Conservation (phyloP, 2,888 invertebrate species). For the Chymomyza fuscimana region DNA sequence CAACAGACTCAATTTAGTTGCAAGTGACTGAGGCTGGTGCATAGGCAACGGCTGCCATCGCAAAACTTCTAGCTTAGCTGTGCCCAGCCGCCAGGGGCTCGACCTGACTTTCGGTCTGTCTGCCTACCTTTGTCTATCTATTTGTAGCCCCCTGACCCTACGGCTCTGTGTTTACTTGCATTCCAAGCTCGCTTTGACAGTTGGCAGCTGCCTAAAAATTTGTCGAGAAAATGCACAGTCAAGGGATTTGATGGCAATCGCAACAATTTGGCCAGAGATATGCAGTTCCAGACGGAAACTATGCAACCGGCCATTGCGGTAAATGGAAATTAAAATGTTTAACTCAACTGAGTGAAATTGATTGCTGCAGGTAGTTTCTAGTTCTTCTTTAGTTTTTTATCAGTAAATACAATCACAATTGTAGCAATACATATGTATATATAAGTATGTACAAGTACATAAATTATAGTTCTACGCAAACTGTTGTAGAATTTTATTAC, state of each 20-base stretch:
- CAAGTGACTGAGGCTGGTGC: slow-evolving; percentile 9
- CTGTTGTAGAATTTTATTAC: slow-evolving; percentile 65
- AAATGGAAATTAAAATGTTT: slow-evolving; percentile 65
- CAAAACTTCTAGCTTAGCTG: background rate
- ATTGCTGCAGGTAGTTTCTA: slow-evolving; percentile 15
- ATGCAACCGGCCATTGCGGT: slow-evolving; percentile 44
- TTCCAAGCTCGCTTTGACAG: slow-evolving; percentile 58
- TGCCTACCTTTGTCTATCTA: background rate
- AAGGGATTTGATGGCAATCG: slow-evolving; percentile 64
- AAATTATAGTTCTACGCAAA: slow-evolving; percentile 33
- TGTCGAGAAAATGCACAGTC: slow-evolving; percentile 52
- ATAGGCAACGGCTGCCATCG: background rate
- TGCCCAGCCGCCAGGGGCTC: slow-evolving; percentile 43
- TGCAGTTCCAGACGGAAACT: background rate
- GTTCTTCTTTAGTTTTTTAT: background rate
- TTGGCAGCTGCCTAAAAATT: slow-evolving; percentile 69
- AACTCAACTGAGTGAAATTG: slow-evolving; percentile 17
- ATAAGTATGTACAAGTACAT: background rate
- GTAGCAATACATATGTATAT: background rate
- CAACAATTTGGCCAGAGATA: slow-evolving; percentile 47
- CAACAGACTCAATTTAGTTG: slow-evolving; percentile 41
- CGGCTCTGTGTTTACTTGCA: background rate
- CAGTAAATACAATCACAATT: too few species aligned
- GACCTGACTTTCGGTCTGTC: slow-evolving; percentile 29
- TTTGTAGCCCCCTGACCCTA: background rate